phyloP scores from a whole-genome alignment of 1,140 invertebrate species.

The Oppia nitens region DNA sequence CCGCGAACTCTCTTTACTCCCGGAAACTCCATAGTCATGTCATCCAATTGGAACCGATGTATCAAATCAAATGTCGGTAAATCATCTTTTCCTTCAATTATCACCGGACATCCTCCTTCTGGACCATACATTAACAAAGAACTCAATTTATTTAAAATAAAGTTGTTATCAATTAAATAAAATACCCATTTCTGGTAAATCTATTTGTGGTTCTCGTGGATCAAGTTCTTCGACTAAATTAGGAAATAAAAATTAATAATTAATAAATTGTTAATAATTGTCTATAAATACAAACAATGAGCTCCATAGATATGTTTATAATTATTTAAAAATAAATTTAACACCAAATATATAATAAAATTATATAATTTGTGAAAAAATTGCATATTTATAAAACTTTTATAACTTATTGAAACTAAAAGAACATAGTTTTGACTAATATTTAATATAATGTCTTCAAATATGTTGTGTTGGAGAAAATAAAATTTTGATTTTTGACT shows the following conservation, averaged over 20 bases:
- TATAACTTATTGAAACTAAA: too few relatives aligned
- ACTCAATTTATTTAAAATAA: background rate
- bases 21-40: conserved; percentile 37
- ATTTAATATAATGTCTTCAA: too few relatives aligned
- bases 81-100: conserved; percentile 6
- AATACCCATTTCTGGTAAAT: background rate
- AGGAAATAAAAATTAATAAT: background rate
- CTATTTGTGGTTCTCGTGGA: background rate
- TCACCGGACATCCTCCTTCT: background rate
- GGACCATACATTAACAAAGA: background rate
- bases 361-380: too few relatives aligned
- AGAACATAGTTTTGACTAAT: too few relatives aligned
- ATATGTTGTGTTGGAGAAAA: too few relatives aligned
- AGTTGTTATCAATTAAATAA: background rate
- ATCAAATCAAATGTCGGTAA: conserved; percentile 49
- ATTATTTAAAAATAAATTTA: too few relatives aligned
- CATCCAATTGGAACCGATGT: conserved; percentile 48
- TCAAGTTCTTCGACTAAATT: background rate
- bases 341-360: too few relatives aligned
- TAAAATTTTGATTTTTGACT: too few relatives aligned
- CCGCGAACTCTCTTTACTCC: conserved; percentile 50
- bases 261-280: too few relatives aligned
- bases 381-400: too few relatives aligned
- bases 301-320: too few relatives aligned
- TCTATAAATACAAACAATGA: too few relatives aligned